These are phyloP conservation scores for Hypotaenidia okinawae DNA, from an alignment of 2,797 vertebrate species.

Conservation along the genomic window DNA sequence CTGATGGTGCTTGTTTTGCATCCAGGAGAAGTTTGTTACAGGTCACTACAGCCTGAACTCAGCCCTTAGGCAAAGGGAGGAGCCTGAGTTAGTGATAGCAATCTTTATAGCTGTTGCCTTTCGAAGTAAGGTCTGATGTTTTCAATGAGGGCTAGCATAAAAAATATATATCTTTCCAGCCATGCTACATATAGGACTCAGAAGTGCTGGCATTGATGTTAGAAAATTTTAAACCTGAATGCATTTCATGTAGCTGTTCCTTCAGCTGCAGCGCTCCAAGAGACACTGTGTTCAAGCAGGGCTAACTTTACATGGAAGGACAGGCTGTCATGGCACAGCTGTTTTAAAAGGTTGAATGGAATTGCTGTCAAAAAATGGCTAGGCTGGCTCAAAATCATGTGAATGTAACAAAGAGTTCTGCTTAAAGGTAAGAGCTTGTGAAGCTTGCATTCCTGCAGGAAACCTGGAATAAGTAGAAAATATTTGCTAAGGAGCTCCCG, in stretches of 20 bases:
- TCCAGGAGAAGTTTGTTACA: background rate
- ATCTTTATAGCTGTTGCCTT: background rate
- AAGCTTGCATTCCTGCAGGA: background rate
- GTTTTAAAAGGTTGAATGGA: background rate
- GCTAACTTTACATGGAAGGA: background rate
- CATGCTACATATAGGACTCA: background rate
- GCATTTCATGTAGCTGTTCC: background rate
- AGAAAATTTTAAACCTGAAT: background rate
- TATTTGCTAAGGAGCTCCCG: background rate
- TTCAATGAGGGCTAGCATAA: background rate
- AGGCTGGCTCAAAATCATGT: background rate
- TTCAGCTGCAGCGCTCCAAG: background rate
- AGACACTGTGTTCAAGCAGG: background rate
- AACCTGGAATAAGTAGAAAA: background rate
- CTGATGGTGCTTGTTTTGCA: background rate
- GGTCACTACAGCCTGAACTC: background rate
- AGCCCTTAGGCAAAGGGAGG: background rate
- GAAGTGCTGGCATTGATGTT: background rate
- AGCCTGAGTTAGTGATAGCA: background rate
- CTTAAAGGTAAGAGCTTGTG: background rate
- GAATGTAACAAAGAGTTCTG: background rate
- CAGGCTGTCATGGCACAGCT: background rate
- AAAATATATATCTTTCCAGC: background rate
- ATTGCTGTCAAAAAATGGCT: background rate
- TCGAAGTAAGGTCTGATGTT: background rate